Percentiles rank a stretch among this genome's conserved stretches.
phyloP scores from a whole-genome alignment of 2,797 vertebrate genomes.

The Tiaroga cobitis region DNA sequence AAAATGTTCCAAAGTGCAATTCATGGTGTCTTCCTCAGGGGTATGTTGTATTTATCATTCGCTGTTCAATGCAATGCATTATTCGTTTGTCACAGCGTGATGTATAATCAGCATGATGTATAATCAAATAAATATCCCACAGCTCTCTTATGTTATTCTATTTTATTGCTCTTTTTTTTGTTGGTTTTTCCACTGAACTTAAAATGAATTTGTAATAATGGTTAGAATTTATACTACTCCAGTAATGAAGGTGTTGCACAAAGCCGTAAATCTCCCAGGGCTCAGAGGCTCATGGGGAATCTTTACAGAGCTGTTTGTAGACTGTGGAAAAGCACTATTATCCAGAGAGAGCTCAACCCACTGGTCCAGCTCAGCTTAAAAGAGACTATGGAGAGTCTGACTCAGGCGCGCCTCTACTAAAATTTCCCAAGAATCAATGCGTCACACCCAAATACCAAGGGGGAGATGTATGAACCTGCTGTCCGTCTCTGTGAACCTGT shows the following conservation, averaged over 20 bases:
- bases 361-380: constrained; percentile 45
- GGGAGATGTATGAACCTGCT: neutral
- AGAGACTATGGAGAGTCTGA: constrained; percentile 36
- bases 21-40: constrained; percentile 34
- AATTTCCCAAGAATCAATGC: constrained; percentile 14
- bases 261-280: constrained; percentile 46
- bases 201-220: constrained; percentile 44
- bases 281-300: constrained; percentile 43
- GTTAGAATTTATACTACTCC: constrained; percentile 38
- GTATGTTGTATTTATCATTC: constrained; percentile 48
- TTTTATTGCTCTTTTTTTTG: constrained; percentile 35
- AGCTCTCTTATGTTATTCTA: constrained; percentile 31
- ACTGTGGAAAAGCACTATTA: constrained; percentile 52
- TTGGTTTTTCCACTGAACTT: constrained; percentile 6
- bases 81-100: constrained; percentile 6
- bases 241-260: constrained; percentile 52
- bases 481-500: neutral
- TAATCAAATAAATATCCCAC: constrained; percentile 47
- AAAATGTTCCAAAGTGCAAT: constrained; percentile 44
- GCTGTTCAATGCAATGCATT: constrained; percentile 35
- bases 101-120: constrained; percentile 47
- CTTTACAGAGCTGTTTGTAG: constrained; percentile 46
- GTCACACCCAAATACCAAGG: constrained; percentile 1
- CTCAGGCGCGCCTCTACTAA: constrained; percentile 10
- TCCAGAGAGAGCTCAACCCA: constrained; percentile 47